Conservation (phyloP, 2,797 vertebrate genomes). For the Gambelia wislizenii region DNA sequence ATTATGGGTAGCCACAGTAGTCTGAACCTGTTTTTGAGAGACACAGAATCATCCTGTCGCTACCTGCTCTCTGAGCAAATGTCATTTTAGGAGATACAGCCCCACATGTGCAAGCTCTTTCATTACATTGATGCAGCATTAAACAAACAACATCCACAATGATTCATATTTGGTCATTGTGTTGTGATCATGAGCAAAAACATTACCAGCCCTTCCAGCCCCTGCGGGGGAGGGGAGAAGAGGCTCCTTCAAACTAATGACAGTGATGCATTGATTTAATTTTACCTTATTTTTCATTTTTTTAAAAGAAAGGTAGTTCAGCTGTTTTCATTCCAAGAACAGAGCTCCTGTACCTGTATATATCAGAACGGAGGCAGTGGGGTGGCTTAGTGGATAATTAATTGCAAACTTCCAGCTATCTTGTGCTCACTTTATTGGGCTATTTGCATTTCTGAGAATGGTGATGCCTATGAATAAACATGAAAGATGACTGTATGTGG, state of each 20-base stretch:
- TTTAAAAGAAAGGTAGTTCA: conserved; percentile 27
- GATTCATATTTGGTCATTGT: conserved; percentile 56
- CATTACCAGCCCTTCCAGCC: background rate
- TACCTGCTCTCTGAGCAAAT: background rate
- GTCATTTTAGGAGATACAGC: background rate
- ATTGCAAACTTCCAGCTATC: conserved; percentile 54
- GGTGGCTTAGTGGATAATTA: conserved; percentile 55
- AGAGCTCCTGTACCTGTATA: conserved; percentile 64
- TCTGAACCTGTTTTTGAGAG: background rate
- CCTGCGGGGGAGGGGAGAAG: background rate
- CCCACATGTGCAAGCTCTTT: too few relatives aligned
- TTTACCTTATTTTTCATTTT: conserved; percentile 3
- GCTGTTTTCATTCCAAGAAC: conserved; percentile 66
- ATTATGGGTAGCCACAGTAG: background rate
- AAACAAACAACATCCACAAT: background rate
- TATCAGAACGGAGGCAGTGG: conserved; percentile 49
- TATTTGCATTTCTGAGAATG: background rate
- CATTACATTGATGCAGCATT: background rate
- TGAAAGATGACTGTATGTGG: conserved; percentile 18
- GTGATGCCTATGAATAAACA: conserved; percentile 53
- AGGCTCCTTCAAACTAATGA: conserved; percentile 36
- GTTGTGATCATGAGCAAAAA: conserved; percentile 42
- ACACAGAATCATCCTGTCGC: background rate
- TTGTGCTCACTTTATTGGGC: conserved; percentile 56
- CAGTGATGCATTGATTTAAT: conserved; percentile 61